Conservation (phyloP, 2,113 vertebrate species). For the Prionailurus bengalensis region DNA sequence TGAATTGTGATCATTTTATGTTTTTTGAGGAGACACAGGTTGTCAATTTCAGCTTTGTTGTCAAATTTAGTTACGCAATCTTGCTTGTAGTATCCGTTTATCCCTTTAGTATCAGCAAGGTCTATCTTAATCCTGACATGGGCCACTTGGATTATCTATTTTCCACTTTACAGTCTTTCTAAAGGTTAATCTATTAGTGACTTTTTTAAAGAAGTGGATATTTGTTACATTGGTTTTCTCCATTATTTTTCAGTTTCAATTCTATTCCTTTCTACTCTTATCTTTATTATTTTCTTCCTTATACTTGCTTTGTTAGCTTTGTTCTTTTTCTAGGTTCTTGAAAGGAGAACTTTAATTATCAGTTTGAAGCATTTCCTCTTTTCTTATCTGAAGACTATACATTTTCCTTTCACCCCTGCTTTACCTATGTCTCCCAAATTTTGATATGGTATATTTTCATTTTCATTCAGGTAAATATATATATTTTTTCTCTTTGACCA, state of each 20-base stretch:
- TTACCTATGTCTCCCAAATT: background rate
- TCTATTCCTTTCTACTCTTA: background rate
- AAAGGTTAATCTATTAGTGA: background rate
- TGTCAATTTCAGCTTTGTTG: background rate
- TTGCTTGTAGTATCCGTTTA: background rate
- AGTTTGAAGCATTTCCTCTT: background rate
- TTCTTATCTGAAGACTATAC: background rate
- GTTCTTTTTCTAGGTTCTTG: background rate
- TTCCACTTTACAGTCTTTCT: background rate
- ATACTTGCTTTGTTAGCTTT: background rate
- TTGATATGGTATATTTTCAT: background rate
- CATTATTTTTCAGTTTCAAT: background rate
- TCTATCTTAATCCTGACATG: background rate
- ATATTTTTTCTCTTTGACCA: background rate
- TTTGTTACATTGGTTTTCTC: background rate
- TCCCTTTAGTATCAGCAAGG: background rate
- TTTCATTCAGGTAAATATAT: background rate
- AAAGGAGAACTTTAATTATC: background rate
- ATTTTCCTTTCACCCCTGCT: background rate
- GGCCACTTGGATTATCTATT: background rate
- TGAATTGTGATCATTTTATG: background rate
- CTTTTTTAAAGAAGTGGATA: background rate
- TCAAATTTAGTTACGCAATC: background rate
- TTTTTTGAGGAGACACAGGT: background rate
- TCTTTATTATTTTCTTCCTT: background rate